Base-by-base conservation (phyloP, 2,888 invertebrate species). In the Polia nebulosa region DNA sequence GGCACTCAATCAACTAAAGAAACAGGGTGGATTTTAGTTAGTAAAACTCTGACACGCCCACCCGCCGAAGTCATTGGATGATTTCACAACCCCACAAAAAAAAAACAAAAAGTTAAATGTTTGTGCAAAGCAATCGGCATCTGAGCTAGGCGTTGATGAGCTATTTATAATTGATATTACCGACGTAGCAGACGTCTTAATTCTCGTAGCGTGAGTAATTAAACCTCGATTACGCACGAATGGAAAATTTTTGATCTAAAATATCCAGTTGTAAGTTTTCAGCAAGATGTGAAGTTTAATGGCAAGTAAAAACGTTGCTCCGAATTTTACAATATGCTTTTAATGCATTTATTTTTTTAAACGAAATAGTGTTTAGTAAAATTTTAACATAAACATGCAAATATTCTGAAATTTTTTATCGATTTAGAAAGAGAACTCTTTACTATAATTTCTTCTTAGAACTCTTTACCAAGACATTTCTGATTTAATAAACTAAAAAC, bases 121-220 rank as follows among this genome's bases (percentile, higher is more conserved):
- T 39, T 57, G 9, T 25, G 25, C 39, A 25, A 39, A 56, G 8
- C 17, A 1, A 29, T 53, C 11, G 27, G 17, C 66, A n/a, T 22
- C 47, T 13, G 25, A 63, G 39, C 44, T 44, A 53, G 4, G 6
- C 27, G 55, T 59, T 53, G 32, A 58, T 58, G 57, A 39, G 36
- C 52, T 70, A 29, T 44, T 60, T 64, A 55, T 32, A 66, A 52
- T 64, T 49, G 41, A 64, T 49, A 57, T 60, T 61, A 36, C 55
- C 64, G 56, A 56, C 34, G 58, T 51, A 41, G 32, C 32, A 51
- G 58, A 63, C 61, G 49, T 62, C 51, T 75, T 49, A 53, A 51
- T 65, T 20, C 22, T 17, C 45, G 36, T 32, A 32, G 34, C 44
- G 25, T 36, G 51, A 60, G 55, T 53, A 76, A 70, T 76, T 75